Evolutionary conservation across 2,113 vertebrate genomes (phyloP), one percentile per base, ranked within the genome.

Genomic region (Pteruthius melanotis): DNA sequence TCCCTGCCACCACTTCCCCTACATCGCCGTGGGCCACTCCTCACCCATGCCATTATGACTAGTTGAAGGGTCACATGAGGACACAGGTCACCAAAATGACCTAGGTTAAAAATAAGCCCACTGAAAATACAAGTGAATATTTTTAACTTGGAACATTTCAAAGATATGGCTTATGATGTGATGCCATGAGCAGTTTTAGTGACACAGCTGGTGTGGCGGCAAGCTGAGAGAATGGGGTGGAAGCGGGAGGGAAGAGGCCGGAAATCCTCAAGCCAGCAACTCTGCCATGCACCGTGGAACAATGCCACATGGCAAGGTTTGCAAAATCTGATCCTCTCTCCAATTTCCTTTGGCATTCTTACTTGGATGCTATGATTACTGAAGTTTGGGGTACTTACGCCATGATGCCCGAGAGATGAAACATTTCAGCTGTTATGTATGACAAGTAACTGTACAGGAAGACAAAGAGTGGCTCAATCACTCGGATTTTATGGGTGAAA

Each of bases 391-490:
- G 90, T 96, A 99, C 99, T 99, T 98, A 99, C 99, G 99, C 99
- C 99, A 99, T 99, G 97, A 99, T 99, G 95, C 99, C 99, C 1
- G 99, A 99, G 93, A 99, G 98, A 83, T 98, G 97, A 68, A 99
- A 99, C 97, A 99, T 98, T 97, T 99, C 99, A 2, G 99, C 99
- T 83, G 99, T 98, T 94, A 99, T 98, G 87, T 99, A 99, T 83
- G 99, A 99, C 97, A 99, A 97, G 91, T 99, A 99, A 97, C 99
- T 99, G 98, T 98, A 99, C 98, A 99, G 98, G 98, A 99, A 99
- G 96, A 99, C 98, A 96, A 99, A 99, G 68, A 99, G 99, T 2
- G 99, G 99, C 97, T 99, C 99, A 45, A 99, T 99, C 93, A 99
- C 99, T 77, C 98, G 94, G 87, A 99, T 99, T 92, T 98, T 99